These are phyloP conservation scores for Cichladusa arquata DNA, from an alignment of 2,113 vertebrate genomes.

Conservation along the genomic window DNA sequence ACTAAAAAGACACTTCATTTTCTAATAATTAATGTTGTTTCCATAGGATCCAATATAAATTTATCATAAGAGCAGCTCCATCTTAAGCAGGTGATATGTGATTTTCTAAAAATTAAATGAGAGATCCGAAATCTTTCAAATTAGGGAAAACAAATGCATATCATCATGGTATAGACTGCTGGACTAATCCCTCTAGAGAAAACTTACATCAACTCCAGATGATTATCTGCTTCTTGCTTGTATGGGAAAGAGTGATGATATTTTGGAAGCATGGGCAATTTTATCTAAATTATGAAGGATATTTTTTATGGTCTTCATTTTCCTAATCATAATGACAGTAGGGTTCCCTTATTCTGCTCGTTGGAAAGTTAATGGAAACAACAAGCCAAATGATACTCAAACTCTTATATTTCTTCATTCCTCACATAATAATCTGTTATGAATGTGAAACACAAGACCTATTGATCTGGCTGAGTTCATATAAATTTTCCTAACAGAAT, in stretches of 20 bases:
- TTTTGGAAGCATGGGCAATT: neutral
- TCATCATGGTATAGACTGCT: neutral
- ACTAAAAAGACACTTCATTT: neutral
- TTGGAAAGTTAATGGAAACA: neutral
- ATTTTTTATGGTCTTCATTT: neutral
- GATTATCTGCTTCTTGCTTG: neutral
- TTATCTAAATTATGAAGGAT: neutral
- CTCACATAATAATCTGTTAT: neutral
- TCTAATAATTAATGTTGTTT: neutral
- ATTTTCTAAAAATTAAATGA: neutral
- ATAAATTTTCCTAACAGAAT: neutral
- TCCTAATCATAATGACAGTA: neutral
- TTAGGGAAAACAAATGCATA: neutral
- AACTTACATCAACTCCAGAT: neutral
- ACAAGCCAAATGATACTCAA: neutral
- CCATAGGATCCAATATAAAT: neutral
- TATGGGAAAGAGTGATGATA: neutral
- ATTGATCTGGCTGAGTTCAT: neutral
- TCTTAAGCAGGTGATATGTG: neutral
- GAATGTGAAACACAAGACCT: neutral
- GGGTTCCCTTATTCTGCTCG: neutral
- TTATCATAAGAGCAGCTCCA: neutral
- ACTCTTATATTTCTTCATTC: neutral
- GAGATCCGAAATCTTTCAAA: neutral
- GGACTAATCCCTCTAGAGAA: neutral